phyloP scores from a whole-genome alignment of 2,113 vertebrate genomes.

The Actenoides lindsayi region DNA sequence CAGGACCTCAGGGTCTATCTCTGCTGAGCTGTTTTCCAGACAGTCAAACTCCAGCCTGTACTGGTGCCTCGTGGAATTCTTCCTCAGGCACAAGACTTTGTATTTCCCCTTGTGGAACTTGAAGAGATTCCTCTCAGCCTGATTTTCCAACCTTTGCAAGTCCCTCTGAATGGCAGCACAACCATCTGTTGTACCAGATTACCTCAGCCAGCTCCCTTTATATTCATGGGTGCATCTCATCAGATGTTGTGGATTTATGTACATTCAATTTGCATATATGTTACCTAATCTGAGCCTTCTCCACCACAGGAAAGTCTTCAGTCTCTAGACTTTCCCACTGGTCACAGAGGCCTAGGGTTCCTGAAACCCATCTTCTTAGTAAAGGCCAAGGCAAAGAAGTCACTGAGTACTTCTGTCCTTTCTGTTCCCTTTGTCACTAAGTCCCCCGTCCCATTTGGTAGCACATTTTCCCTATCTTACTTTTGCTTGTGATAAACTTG shows the following conservation, averaged over 20 bases:
- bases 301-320: background rate
- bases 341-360: background rate
- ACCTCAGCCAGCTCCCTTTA: background rate
- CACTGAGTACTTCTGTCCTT: background rate
- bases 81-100: background rate
- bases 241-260: background rate
- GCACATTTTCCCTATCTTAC: background rate
- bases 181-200: background rate
- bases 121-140: background rate
- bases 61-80: background rate
- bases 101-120: background rate
- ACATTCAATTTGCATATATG: background rate
- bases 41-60: background rate
- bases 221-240: background rate
- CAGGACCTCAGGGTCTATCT: background rate
- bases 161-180: background rate
- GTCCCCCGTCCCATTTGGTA: background rate
- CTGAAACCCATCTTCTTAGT: background rate
- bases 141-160: background rate
- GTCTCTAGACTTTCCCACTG: background rate
- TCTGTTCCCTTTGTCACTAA: background rate
- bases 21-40: background rate
- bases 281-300: background rate
- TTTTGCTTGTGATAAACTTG: background rate
- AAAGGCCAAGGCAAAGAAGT: background rate